Conservation (phyloP, 2,888 invertebrate genomes). For the Sminthurides aquaticus region DNA sequence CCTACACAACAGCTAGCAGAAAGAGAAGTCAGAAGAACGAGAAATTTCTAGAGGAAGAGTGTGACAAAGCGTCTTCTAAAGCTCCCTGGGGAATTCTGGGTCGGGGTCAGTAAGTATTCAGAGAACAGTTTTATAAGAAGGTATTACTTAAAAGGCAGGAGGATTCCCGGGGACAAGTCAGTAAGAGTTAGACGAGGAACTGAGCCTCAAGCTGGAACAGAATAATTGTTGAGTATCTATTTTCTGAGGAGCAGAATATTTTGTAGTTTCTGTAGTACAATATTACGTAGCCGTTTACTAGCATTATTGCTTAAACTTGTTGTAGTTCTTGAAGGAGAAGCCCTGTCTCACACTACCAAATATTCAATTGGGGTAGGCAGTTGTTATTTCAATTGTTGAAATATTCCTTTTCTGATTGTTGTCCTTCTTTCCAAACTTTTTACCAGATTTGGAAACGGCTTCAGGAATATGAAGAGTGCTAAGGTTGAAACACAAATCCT, state of each 20-base stretch:
- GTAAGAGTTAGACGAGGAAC: background rate
- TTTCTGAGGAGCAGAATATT: too few species aligned
- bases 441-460: background rate
- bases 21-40: background rate
- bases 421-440: too few species aligned
- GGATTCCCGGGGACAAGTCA: background rate
- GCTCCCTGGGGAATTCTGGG: too few species aligned
- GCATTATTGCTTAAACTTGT: too few species aligned
- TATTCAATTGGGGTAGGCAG: background rate
- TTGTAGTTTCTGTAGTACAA: too few species aligned
- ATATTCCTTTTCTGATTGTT: too few species aligned
- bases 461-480: background rate
- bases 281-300: too few species aligned
- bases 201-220: background rate
- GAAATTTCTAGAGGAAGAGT: background rate
- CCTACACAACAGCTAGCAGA: too few species aligned
- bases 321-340: background rate
- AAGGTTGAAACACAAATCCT: background rate
- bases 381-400: background rate
- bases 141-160: background rate
- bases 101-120: too few species aligned
- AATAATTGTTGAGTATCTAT: too few species aligned
- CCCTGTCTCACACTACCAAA: background rate
- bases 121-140: background rate
- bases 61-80: background rate